phyloP scores from a whole-genome alignment of 2,888 invertebrate species.

The Oligia fasciuncula region DNA sequence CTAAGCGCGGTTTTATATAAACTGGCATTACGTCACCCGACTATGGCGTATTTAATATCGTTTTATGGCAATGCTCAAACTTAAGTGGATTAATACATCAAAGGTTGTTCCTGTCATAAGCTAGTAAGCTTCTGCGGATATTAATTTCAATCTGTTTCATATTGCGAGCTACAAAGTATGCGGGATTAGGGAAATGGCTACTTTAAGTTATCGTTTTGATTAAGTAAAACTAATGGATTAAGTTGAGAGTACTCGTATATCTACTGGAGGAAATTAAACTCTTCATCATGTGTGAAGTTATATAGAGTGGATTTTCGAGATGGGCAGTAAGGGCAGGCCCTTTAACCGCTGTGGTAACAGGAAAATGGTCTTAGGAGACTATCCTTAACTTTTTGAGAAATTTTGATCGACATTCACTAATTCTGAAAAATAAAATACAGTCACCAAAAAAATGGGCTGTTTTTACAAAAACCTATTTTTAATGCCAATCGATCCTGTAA shows the following conservation, averaged over 20 bases:
- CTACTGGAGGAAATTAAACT: slow-evolving; percentile 36
- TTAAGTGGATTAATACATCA: slow-evolving; percentile 68
- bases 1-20: slow-evolving; percentile 51
- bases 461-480: neutral
- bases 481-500: neutral
- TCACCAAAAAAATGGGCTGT: neutral
- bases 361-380: neutral
- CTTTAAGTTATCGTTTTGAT: slow-evolving; percentile 51
- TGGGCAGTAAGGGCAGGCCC: neutral
- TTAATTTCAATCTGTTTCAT: slow-evolving; percentile 52
- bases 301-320: neutral
- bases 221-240: slow-evolving; percentile 52
- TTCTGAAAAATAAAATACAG: neutral
- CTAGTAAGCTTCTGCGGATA: slow-evolving; percentile 56
- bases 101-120: slow-evolving; percentile 66
- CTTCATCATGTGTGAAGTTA: slow-evolving; percentile 24
- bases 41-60: slow-evolving; percentile 51
- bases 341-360: neutral
- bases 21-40: slow-evolving; percentile 18
- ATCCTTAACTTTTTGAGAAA: neutral
- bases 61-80: slow-evolving; percentile 50
- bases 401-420: neutral
- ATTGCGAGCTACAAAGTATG: slow-evolving; percentile 37
- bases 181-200: slow-evolving; percentile 31
- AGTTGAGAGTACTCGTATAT: slow-evolving; percentile 34